Evolutionary conservation across 2,797 vertebrate genomes (phyloP).

Genomic region (Varecia variegata): DNA sequence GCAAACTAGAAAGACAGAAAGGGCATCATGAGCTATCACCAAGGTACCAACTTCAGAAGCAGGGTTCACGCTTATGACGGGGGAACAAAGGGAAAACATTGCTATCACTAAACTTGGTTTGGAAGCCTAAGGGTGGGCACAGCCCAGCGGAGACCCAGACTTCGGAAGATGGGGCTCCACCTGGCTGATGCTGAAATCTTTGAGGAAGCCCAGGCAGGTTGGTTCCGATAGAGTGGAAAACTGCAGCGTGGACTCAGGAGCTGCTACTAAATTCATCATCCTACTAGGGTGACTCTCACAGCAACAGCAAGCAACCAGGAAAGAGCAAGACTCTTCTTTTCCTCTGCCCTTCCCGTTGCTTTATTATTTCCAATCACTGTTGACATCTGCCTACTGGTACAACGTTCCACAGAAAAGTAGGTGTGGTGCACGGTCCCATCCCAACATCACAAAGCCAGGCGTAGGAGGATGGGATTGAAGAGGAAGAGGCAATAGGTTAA

Average conservation of each 20-base stretch:
- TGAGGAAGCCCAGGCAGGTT: not conserved
- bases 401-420: not conserved
- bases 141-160: not conserved
- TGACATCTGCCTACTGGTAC: not conserved
- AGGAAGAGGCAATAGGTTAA: not conserved
- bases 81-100: too few species aligned
- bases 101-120: not conserved
- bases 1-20: not conserved
- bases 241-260: not conserved
- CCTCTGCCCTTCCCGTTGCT: too few species aligned
- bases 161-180: not conserved
- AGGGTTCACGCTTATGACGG: fast-evolving
- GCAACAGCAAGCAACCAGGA: not conserved
- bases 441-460: not conserved
- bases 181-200: too few species aligned
- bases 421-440: too few species aligned
- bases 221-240: not conserved
- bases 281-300: not conserved
- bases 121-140: not conserved
- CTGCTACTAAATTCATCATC: not conserved
- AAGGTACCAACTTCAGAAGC: not conserved
- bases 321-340: too few species aligned
- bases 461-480: not conserved
- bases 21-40: too few species aligned
- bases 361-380: not conserved